Conservation (phyloP, 2,113 vertebrate genomes). For the Zosterops pallidus region DNA sequence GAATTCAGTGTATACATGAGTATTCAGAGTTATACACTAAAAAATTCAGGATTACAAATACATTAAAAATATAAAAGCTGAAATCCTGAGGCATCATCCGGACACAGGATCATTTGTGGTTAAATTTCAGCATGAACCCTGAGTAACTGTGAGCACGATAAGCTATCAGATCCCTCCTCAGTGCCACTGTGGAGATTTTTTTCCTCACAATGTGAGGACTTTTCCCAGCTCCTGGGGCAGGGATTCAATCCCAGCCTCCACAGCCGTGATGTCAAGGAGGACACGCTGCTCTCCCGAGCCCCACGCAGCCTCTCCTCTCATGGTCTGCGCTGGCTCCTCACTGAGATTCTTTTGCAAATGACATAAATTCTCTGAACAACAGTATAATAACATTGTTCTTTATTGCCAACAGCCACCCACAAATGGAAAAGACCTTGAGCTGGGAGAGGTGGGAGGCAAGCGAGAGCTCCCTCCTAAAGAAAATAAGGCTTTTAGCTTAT, state of each 20-base stretch:
- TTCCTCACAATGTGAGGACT: accelerated
- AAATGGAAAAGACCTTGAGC: conserved; percentile 18
- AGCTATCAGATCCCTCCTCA: neutral
- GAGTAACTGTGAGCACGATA: too few species aligned
- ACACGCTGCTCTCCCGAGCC: accelerated
- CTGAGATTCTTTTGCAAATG: neutral
- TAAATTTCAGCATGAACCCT: accelerated
- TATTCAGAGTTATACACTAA: too few species aligned
- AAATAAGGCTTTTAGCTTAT: conserved; percentile 37
- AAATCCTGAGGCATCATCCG: neutral
- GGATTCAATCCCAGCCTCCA: accelerated
- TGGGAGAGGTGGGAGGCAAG: neutral
- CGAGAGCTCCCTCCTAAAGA: neutral
- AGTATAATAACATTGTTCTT: neutral
- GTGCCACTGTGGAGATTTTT: neutral
- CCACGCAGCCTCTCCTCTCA: neutral
- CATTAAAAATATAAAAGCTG: accelerated
- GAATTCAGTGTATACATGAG: neutral
- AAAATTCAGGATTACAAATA: neutral
- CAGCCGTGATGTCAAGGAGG: accelerated
- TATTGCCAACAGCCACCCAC: neutral
- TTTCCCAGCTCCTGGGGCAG: neutral
- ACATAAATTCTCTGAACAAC: neutral
- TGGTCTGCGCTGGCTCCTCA: accelerated
- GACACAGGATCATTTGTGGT: accelerated